Evolutionary conservation across 2,113 vertebrate genomes (phyloP), one percentile per base, ranked within the genome.

Genomic region (Callorhinus ursinus): DNA sequence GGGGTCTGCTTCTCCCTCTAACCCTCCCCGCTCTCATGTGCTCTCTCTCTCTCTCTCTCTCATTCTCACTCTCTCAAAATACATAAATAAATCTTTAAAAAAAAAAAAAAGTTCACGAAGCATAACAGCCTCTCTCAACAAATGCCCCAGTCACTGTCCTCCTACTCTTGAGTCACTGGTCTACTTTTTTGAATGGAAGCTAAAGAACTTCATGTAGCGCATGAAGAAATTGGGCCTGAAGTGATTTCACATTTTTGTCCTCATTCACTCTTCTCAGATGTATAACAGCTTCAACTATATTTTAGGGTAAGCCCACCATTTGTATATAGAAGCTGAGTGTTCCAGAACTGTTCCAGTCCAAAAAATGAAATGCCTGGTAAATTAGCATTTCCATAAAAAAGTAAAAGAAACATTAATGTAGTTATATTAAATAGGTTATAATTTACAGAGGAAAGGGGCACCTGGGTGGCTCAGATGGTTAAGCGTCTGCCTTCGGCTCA

Each of bases 301-400:
- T 84, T 83, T 36, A 71, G 39, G 18, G 55, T 39, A 85, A 84
- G 16, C 13, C 65, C n/a, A 26, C 36, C 18, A 82, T 28, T 10
- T 67, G 42, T 59, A 87, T 57, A 33, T 26, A 59, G 22, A 74
- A 93, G n/a, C 53, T 42, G 16, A 80, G 31, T 74, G 31, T 61
- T 85, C 36, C 84, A 83, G 57, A 96, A 87, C 24, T 65, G 53
- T 4, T 63, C 26, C n/a, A 55, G 10, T 72, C 87, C 53, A 46
- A 86, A 95, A 67, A 33, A 57, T 77, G 24, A 53, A 72, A 80
- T 65, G 18, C 31, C 55, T 83, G 39, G 51, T 13, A 85, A 94
- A 55, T 39, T 6, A 71, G 61, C 57, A 93, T 81, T 95, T 76
- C 19, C 42, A 77, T 80, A 69, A 88, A 93, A 93, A 93, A 81